Evolutionary conservation across 37 sponge, comb jelly and placozoan species (phyloP).

Genomic region (Diacarnus erythraeanus): DNA sequence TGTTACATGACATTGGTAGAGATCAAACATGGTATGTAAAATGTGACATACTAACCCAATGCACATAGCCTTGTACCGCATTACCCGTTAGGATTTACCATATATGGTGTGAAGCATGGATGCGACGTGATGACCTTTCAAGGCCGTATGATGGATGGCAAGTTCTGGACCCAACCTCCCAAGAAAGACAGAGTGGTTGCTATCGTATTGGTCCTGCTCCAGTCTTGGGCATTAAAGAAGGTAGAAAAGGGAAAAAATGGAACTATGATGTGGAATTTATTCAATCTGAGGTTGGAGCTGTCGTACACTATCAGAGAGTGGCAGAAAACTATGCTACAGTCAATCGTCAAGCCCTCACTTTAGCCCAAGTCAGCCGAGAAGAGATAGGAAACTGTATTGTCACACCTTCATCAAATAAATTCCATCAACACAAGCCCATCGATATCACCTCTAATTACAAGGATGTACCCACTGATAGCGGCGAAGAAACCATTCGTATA

Average conservation of each 20-base stretch:
- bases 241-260: constrained; percentile 5
- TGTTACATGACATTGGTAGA: constrained; percentile 27
- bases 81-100: constrained; percentile 71
- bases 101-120: constrained; percentile 84
- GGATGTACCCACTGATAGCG: neutral
- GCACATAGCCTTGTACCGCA: too few species aligned
- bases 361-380: constrained; percentile 28
- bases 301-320: constrained; percentile 50
- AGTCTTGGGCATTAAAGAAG: constrained; percentile 18
- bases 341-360: neutral
- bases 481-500: neutral
- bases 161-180: constrained; percentile 55
- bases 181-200: constrained; percentile 43
- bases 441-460: constrained; percentile 47
- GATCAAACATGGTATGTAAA: constrained; percentile 53
- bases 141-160: constrained; percentile 76
- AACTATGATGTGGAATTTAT: constrained; percentile 36
- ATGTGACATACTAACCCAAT: too few species aligned
- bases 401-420: neutral
- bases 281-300: constrained; percentile 34
- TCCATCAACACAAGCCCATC: neutral
- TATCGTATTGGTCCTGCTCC: constrained; percentile 53
- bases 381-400: constrained; percentile 29
- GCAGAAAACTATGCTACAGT: constrained; percentile 1
- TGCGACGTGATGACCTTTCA: constrained; percentile 70